phyloP scores from a whole-genome alignment of 2,888 invertebrate genomes.

The Eulithis testata region DNA sequence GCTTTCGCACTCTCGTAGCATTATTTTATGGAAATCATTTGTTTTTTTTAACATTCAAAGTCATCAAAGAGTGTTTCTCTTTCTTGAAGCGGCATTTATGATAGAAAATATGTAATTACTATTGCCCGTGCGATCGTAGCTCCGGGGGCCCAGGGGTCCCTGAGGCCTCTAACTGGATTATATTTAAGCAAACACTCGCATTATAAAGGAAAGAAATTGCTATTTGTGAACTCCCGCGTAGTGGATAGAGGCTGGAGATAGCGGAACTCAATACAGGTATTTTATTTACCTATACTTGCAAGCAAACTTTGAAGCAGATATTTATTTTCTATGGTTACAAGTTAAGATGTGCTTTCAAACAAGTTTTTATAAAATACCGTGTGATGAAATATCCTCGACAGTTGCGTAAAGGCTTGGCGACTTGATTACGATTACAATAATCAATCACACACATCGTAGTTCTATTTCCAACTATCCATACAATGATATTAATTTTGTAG shows the following conservation, averaged over 20 bases:
- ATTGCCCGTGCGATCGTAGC: constrained; percentile 23
- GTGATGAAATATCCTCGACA: no score
- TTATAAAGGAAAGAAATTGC: constrained; percentile 78
- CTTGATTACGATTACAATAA: no score
- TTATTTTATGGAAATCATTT: neutral
- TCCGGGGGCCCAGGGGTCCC: constrained; percentile 3
- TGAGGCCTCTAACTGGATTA: constrained; percentile 63
- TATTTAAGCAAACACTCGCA: constrained; percentile 77
- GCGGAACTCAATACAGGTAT: constrained; percentile 9
- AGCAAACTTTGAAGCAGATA: no score
- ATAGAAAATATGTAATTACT: constrained; percentile 54
- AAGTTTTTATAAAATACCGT: no score
- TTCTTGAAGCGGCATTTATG: constrained; percentile 43
- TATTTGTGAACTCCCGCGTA: constrained; percentile 58
- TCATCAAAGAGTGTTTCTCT: neutral
- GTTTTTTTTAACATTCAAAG: neutral
- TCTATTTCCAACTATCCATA: no score
- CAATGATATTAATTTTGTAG: no score
- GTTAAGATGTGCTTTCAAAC: no score
- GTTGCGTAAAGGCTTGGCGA: no score
- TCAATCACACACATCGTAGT: no score
- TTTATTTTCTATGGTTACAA: no score
- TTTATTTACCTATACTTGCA: no score
- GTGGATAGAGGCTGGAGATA: constrained; percentile 3
- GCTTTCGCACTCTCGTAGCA: neutral